These are phyloP conservation scores for Drosophila quinaria DNA, from an alignment of 2,888 invertebrate genomes.

Conservation along the genomic window DNA sequence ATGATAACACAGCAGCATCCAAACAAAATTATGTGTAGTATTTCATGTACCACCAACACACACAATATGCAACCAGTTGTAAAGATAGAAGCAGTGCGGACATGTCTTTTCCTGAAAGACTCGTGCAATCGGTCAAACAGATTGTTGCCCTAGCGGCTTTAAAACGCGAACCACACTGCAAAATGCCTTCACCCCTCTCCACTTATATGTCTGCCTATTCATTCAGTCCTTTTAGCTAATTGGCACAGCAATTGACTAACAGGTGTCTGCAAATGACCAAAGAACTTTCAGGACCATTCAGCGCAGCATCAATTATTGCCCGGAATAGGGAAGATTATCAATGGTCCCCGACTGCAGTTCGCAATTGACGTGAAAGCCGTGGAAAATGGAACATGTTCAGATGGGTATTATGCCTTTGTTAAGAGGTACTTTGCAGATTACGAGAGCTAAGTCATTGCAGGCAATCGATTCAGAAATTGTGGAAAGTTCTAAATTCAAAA, in stretches of 20 bases:
- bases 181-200: neutral
- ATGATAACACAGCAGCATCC: slow-evolving; percentile 76
- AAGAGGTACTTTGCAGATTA: neutral
- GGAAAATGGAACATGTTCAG: neutral
- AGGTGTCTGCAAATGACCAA: slow-evolving; percentile 51
- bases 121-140: slow-evolving; percentile 12
- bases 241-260: slow-evolving; percentile 42
- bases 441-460: neutral
- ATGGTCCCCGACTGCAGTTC: slow-evolving; percentile 23
- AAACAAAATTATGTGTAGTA: slow-evolving; percentile 74
- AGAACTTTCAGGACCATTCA: slow-evolving; percentile 41
- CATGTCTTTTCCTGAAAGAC: slow-evolving; percentile 6
- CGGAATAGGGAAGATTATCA: slow-evolving; percentile 56
- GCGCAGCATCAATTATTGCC: slow-evolving; percentile 54
- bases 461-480: too few relatives aligned
- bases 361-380: slow-evolving; percentile 25
- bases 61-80: slow-evolving; percentile 11
- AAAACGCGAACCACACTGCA: neutral
- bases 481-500: too few relatives aligned
- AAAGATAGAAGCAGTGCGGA: slow-evolving; percentile 10
- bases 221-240: slow-evolving; percentile 36
- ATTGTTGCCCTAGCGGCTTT: slow-evolving; percentile 19
- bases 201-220: slow-evolving; percentile 33
- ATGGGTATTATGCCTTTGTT: neutral
- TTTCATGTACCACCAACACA: slow-evolving; percentile 33